Evolutionary conservation across 2,888 invertebrate genomes (phyloP).

Genomic region (Zygogramma bicolorata): DNA sequence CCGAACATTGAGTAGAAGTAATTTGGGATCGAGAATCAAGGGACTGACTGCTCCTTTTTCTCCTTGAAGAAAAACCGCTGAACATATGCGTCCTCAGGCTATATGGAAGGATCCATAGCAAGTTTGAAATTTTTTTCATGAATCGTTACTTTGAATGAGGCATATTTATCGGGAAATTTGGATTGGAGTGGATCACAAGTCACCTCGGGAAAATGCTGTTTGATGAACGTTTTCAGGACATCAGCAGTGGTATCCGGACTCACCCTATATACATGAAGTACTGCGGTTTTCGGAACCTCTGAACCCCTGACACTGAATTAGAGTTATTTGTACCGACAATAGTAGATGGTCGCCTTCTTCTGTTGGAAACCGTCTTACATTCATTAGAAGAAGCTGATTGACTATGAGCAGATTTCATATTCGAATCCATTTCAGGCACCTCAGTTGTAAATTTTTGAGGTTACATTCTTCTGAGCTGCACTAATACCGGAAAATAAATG

Average conservation of each 20-base stretch:
- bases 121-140: not conserved
- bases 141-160: not conserved
- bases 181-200: not conserved
- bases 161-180: not conserved
- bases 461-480: too few relatives aligned
- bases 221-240: not conserved
- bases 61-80: not conserved
- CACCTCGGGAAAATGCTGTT: not conserved
- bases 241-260: not conserved
- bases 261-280: too few relatives aligned
- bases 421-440: too few relatives aligned
- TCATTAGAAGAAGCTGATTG: too few relatives aligned
- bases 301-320: too few relatives aligned
- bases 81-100: not conserved
- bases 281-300: too few relatives aligned
- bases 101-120: not conserved
- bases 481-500: too few relatives aligned
- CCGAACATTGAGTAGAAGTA: not conserved
- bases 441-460: too few relatives aligned
- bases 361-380: too few relatives aligned
- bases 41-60: not conserved
- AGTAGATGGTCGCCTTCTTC: too few relatives aligned
- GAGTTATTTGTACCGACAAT: too few relatives aligned
- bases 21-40: not conserved
- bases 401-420: too few relatives aligned